Percentiles rank a stretch among this genome's conserved stretches.
Conservation (phyloP, 2,888 invertebrate genomes). For the Chymomyza amoena region DNA sequence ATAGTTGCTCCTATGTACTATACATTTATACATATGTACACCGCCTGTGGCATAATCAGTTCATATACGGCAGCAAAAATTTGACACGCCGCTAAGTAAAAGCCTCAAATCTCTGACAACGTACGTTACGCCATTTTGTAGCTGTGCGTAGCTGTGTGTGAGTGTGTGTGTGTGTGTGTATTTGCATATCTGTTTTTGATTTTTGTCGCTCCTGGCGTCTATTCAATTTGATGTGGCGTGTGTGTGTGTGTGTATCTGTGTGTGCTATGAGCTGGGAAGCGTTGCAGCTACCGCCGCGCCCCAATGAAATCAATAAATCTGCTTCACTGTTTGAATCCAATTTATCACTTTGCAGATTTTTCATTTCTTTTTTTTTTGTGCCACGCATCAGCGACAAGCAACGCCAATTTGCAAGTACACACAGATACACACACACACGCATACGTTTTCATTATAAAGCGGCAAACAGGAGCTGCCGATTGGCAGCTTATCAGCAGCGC, state of each 20-base stretch:
- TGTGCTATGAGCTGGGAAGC: slow-evolving; percentile 3
- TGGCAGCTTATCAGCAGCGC: slow-evolving; percentile 50
- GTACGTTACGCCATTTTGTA: slow-evolving; percentile 30
- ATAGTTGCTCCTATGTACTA: background rate
- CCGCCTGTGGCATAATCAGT: slow-evolving; percentile 61
- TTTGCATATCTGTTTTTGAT: slow-evolving; percentile 68
- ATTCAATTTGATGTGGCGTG: slow-evolving; percentile 60
- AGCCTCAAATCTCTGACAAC: slow-evolving; percentile 26
- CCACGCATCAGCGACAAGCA: slow-evolving; percentile 24
- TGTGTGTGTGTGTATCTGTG: slow-evolving; percentile 8
- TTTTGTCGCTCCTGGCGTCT: slow-evolving; percentile 67
- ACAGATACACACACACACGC: slow-evolving; percentile 10
- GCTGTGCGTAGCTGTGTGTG: slow-evolving; percentile 5
- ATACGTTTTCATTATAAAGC: slow-evolving; percentile 41
- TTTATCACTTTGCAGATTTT: slow-evolving; percentile 66
- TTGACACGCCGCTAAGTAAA: slow-evolving; percentile 47
- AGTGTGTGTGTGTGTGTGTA: slow-evolving; percentile 34
- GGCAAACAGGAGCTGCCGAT: slow-evolving; percentile 48
- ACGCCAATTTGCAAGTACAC: slow-evolving; percentile 30
- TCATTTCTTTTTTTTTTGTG: slow-evolving; percentile 13
- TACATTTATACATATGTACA: background rate
- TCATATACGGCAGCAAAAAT: slow-evolving; percentile 42
- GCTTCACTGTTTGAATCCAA: slow-evolving; percentile 69
- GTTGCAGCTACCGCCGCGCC: slow-evolving; percentile 12
- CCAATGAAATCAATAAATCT: slow-evolving; percentile 69